Evolutionary conservation across 2,888 invertebrate genomes (phyloP), one percentile per base, ranked within the genome.

Genomic region (Polylopha cassiicola): DNA sequence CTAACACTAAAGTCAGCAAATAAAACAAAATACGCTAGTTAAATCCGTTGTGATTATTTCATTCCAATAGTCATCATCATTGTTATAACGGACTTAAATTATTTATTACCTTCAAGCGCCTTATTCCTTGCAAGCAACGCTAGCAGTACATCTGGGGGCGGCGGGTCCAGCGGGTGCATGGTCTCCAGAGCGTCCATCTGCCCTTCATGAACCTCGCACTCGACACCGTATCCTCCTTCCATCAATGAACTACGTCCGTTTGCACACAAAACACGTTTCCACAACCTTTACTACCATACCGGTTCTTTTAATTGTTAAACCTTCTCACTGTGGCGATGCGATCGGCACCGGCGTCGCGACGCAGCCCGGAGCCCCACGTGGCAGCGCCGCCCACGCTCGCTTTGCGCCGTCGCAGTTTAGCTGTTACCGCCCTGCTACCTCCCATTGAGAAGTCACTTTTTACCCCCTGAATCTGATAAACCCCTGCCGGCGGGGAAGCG

Each of bases 111-210:
- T 94, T 95, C 95, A 28, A 95, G 87, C 44, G 93, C 91, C 78
- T 95, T 95, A 78, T 95, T 95, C 68, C 95, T 89, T 21, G 95
- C 93, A 45, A 95, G 87, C 39, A 95, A 87, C 6, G 95, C 95
- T 29, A 95, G 87, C 37, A 95, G 87, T 51, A 95, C 93, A 67
- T 95, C 95, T 11, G 95, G 93, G 70, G 92, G 93, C 44, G 93
- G 93, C 60, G 84, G 84, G 42, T 82, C 81, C 33, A 84, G 58
- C 29, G 74, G 72, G 50, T 80, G 81, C 74, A 81, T 75, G 43
- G 61, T 57, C 44, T 77, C 81, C 39, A 78, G 60, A 37, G 64
- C 62, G 50, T 76, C 80, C 72, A 79, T 68, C 37, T 64, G 58
- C 42, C 45, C 61, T 38, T 66, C 70, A 34, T 71, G 66, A 46